A percentile compares a stretch with the other conserved stretches of the same genome.
Evolutionary conservation across 2,113 vertebrate genomes (phyloP).

Genomic region (Corythoichthys haematopterus): DNA sequence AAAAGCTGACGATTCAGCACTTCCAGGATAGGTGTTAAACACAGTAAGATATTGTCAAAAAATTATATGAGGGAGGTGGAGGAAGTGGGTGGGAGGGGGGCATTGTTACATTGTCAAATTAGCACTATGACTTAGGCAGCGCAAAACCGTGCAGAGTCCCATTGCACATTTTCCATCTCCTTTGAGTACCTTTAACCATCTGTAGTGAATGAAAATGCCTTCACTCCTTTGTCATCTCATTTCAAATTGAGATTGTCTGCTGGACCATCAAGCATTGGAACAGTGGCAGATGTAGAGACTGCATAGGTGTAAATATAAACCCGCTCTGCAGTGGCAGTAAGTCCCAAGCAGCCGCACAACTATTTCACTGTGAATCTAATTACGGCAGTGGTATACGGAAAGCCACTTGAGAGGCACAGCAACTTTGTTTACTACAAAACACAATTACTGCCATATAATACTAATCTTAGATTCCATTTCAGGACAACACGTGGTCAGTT

Average conservation of each 20-base stretch:
- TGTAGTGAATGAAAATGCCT: conserved; percentile 62
- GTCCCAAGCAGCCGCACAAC: conserved; percentile 60
- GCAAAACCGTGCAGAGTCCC: conserved; percentile 53
- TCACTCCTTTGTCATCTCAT: conserved; percentile 63
- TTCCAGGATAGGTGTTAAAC: conserved; percentile 73
- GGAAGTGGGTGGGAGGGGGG: conserved; percentile 21
- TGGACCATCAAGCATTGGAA: conserved; percentile 59
- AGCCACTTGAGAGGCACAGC: conserved; percentile 53
- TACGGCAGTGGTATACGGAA: conserved; percentile 56
- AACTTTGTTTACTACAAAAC: conserved; percentile 63
- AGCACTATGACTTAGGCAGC: conserved; percentile 58
- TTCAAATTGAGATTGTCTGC: conserved; percentile 66
- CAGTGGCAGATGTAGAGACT: conserved; percentile 61
- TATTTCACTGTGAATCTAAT: conserved; percentile 69
- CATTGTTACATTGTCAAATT: conserved; percentile 65
- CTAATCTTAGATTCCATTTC: conserved; percentile 26
- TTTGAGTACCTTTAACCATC: conserved; percentile 69
- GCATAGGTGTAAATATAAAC: conserved; percentile 64
- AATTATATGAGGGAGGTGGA: conserved; percentile 35
- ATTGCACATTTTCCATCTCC: conserved; percentile 54
- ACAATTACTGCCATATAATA: conserved; percentile 36
- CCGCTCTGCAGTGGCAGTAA: conserved; percentile 51
- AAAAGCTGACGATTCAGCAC: conserved; percentile 60
- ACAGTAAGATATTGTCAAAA: conserved; percentile 62
- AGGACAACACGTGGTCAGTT: conserved; percentile 42